Percentiles rank a stretch among this genome's conserved stretches.
These are phyloP conservation scores for Macrostomum cliftonense DNA, from an alignment of 2,888 invertebrate species.

Conservation along the genomic window DNA sequence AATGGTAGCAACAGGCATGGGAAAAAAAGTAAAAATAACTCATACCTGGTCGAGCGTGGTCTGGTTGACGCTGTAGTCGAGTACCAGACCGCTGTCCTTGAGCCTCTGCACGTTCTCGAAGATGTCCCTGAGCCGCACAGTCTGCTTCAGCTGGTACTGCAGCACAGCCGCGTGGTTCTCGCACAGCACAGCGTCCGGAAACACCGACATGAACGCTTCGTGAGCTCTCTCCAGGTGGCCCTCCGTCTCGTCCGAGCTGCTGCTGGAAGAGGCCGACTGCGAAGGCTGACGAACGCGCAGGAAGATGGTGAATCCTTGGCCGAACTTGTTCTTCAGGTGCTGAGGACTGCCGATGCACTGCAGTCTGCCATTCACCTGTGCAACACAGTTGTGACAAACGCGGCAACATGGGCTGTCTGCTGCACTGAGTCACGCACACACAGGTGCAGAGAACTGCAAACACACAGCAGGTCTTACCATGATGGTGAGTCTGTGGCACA, in stretches of 20 bases:
- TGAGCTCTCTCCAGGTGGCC: too few relatives aligned
- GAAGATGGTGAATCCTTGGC: conserved; percentile 33
- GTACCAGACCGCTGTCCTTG: conserved; percentile 32
- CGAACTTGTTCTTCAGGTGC: conserved; percentile 40
- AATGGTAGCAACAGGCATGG: too few relatives aligned
- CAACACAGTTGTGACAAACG: conserved; percentile 2
- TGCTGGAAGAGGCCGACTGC: too few relatives aligned
- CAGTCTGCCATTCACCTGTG: conserved; percentile 29
- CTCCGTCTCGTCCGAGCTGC: too few relatives aligned
- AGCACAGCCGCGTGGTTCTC: conserved; percentile 6
- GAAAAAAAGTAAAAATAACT: too few relatives aligned
- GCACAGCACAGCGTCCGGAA: conserved; percentile 1
- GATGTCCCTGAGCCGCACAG: conserved; percentile 33
- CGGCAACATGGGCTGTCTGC: too few relatives aligned
- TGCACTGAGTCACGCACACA: too few relatives aligned
- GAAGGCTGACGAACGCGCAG: conserved; percentile 16
- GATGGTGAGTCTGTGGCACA: conserved; percentile 36
- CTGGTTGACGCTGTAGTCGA: conserved; percentile 43
- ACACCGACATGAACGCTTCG: not conserved
- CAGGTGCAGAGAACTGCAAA: too few relatives aligned
- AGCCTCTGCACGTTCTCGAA: conserved; percentile 39
- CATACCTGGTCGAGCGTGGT: conserved; percentile 45
- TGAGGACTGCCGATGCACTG: conserved; percentile 38
- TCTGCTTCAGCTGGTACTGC: conserved; percentile 34
- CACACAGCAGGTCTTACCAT: conserved; percentile 19